phyloP scores from a whole-genome alignment of 2,888 invertebrate genomes.

The Caenorhabditis uteleia region DNA sequence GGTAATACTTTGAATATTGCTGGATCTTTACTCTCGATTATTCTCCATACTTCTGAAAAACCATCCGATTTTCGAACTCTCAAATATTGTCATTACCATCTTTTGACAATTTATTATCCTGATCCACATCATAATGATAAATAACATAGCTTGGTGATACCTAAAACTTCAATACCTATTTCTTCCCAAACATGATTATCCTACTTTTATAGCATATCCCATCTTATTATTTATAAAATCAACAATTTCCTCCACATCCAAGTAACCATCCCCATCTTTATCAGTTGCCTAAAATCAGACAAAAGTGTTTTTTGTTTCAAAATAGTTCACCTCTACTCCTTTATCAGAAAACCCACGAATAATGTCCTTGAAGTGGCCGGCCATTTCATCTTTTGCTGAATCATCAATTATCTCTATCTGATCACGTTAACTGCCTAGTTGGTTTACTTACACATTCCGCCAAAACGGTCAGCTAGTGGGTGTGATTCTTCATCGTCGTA shows the following conservation, averaged over 20 bases:
- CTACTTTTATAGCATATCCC: conserved; percentile 15
- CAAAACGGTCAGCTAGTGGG: too few relatives aligned
- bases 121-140: conserved; percentile 22
- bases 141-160: conserved; percentile 7
- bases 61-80: neutral
- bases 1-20: conserved; percentile 17
- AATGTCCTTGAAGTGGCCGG: conserved; percentile 32
- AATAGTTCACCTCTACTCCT: conserved; percentile 18
- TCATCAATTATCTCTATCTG: too few relatives aligned
- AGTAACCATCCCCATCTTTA: conserved; percentile 7
- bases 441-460: too few relatives aligned
- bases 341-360: conserved; percentile 41
- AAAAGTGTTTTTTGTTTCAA: neutral
- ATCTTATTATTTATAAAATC: conserved; percentile 26
- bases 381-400: conserved; percentile 21
- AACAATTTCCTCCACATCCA: conserved; percentile 19
- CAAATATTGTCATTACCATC: conserved; percentile 19
- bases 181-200: too few relatives aligned
- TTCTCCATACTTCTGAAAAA: conserved; percentile 29
- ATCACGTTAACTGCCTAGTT: too few relatives aligned
- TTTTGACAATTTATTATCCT: conserved; percentile 21
- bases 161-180: neutral
- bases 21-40: conserved; percentile 29
- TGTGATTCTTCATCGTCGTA: too few relatives aligned
- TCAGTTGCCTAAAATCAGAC: conserved; percentile 17